These are phyloP conservation scores for Tonatia bakeri DNA, from an alignment of 2,113 vertebrate species.

Conservation along the genomic window DNA sequence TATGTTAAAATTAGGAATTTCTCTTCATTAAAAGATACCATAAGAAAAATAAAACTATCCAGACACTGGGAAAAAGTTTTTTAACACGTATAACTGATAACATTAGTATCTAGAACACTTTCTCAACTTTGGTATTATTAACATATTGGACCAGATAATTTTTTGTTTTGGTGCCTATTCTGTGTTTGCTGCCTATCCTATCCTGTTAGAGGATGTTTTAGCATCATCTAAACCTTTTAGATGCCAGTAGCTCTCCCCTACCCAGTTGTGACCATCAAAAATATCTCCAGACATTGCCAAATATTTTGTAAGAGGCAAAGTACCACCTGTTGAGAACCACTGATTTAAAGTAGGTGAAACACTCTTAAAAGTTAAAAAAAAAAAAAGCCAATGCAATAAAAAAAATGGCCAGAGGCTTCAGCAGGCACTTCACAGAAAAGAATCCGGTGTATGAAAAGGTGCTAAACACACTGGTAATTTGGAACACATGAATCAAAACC, in stretches of 20 bases:
- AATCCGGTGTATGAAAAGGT: background rate
- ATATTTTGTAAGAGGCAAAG: background rate
- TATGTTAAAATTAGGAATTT: constrained; percentile 11
- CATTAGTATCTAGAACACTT: background rate
- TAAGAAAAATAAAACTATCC: background rate
- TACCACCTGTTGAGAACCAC: background rate
- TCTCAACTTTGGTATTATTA: background rate
- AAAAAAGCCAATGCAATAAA: background rate
- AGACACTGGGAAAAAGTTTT: background rate
- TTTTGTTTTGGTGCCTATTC: background rate
- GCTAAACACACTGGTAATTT: background rate
- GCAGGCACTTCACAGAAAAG: background rate
- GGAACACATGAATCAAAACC: background rate
- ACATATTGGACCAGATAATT: background rate
- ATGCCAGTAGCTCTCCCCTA: background rate
- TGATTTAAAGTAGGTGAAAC: background rate
- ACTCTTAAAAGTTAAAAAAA: background rate
- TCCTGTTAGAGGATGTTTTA: background rate
- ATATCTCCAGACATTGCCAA: background rate
- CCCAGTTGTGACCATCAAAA: background rate
- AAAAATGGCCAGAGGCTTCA: background rate
- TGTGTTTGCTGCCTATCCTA: too few relatives aligned
- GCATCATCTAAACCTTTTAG: background rate
- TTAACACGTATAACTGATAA: background rate
- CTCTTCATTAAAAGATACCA: background rate